phyloP scores from a whole-genome alignment of 2,888 invertebrate genomes.

The Crematogaster levior region DNA sequence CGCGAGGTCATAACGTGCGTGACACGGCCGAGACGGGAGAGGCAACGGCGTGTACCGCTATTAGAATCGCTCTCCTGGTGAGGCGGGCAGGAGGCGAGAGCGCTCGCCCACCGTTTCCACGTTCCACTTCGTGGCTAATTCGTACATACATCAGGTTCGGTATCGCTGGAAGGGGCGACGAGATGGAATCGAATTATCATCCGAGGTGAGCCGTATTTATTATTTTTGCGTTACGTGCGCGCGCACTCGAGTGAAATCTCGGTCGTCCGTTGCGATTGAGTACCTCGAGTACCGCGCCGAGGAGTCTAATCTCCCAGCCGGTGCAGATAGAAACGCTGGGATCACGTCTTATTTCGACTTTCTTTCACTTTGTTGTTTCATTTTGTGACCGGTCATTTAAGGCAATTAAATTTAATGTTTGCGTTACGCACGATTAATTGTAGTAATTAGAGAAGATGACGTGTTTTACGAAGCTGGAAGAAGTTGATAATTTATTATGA shows the following conservation, averaged over 20 bases:
- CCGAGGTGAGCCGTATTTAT: conserved; percentile 27
- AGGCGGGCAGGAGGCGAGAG: not conserved
- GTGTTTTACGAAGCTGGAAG: not conserved
- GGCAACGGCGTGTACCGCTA: conserved; percentile 66
- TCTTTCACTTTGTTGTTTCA: not conserved
- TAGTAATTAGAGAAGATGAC: not conserved
- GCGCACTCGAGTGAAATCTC: not conserved
- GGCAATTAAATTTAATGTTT: not conserved
- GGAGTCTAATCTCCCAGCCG: not conserved
- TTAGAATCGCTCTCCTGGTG: conserved; percentile 70
- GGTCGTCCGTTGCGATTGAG: not conserved
- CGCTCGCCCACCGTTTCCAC: conserved; percentile 55
- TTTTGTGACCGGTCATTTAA: not conserved
- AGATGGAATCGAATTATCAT: conserved; percentile 14
- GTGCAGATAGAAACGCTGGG: not conserved
- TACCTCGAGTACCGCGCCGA: not conserved
- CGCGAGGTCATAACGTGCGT: conserved; percentile 36
- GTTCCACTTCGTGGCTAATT: conserved; percentile 63
- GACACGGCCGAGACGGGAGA: conserved; percentile 41
- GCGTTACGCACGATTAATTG: not conserved
- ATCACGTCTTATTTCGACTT: not conserved
- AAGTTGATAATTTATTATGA: not conserved
- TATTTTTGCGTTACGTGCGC: conserved; percentile 9
- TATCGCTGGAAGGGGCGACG: conserved; percentile 30
- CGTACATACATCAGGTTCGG: conserved; percentile 42